phyloP scores from a whole-genome alignment of 1,140 invertebrate genomes.

The Diachasma alloeum region DNA sequence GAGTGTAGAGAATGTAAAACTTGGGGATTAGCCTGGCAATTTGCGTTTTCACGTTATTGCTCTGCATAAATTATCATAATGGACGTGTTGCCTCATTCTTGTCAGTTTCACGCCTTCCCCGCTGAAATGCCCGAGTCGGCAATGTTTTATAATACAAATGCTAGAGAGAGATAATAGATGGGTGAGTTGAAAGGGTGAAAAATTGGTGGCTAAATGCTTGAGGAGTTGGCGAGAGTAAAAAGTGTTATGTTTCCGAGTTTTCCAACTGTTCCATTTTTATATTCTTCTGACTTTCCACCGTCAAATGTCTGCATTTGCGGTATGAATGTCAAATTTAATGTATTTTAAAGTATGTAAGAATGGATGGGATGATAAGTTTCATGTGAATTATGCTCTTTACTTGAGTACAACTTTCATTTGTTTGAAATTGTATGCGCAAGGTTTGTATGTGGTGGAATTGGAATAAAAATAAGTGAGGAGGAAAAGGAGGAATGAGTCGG shows the following conservation, averaged over 20 bases:
- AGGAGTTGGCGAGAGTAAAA: neutral
- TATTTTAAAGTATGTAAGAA: slow-evolving; percentile 12
- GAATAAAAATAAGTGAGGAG: neutral
- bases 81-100: slow-evolving; percentile 31
- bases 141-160: slow-evolving; percentile 24
- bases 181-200: neutral
- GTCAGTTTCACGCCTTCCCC: slow-evolving; percentile 23
- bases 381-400: slow-evolving; percentile 8
- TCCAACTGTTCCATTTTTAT: neutral
- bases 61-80: slow-evolving; percentile 32
- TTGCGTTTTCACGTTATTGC: slow-evolving; percentile 28
- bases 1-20: neutral
- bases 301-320: slow-evolving; percentile 4
- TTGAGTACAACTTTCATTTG: neutral
- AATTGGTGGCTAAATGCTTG: neutral
- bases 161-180: slow-evolving; percentile 5
- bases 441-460: neutral
- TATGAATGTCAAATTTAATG: slow-evolving; percentile 28
- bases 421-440: slow-evolving; percentile 2
- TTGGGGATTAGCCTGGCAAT: slow-evolving; percentile 4
- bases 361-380: slow-evolving; percentile 3
- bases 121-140: slow-evolving; percentile 8
- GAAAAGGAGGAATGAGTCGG: neutral
- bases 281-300: neutral
- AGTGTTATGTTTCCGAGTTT: neutral